These are phyloP conservation scores for Pollimyrus isidori DNA, from an alignment of 2,113 vertebrate genomes.

Conservation along the genomic window DNA sequence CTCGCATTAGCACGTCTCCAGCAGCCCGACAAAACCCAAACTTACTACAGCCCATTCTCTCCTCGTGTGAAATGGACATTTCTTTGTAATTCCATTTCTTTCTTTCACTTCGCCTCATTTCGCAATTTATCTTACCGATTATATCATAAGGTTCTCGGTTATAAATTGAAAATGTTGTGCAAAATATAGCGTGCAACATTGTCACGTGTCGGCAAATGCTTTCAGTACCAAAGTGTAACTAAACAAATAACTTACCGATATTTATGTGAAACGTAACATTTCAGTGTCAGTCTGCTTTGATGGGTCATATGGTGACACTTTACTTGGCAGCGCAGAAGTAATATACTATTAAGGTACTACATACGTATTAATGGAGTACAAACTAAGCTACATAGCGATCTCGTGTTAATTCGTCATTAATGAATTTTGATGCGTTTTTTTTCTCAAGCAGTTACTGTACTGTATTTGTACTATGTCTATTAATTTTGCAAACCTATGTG, in stretches of 20 bases:
- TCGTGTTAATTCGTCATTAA: background rate
- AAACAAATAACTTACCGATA: background rate
- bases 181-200: background rate
- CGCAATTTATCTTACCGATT: background rate
- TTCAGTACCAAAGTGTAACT: background rate
- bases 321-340: background rate
- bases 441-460: background rate
- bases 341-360: background rate
- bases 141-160: background rate
- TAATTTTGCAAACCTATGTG: background rate
- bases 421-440: background rate
- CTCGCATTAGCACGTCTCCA: conserved; percentile 37
- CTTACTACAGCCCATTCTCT: conserved; percentile 39
- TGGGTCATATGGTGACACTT: background rate
- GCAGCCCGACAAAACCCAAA: conserved; percentile 44
- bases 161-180: background rate
- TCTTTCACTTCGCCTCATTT: background rate
- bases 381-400: background rate
- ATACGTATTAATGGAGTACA: background rate
- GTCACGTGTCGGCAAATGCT: background rate
- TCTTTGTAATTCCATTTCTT: conserved; percentile 16
- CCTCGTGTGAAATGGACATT: conserved; percentile 43
- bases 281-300: background rate
- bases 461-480: background rate
- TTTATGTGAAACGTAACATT: background rate